phyloP scores from a whole-genome alignment of 2,797 vertebrate genomes.

The Poeciliopsis paucimaculata region DNA sequence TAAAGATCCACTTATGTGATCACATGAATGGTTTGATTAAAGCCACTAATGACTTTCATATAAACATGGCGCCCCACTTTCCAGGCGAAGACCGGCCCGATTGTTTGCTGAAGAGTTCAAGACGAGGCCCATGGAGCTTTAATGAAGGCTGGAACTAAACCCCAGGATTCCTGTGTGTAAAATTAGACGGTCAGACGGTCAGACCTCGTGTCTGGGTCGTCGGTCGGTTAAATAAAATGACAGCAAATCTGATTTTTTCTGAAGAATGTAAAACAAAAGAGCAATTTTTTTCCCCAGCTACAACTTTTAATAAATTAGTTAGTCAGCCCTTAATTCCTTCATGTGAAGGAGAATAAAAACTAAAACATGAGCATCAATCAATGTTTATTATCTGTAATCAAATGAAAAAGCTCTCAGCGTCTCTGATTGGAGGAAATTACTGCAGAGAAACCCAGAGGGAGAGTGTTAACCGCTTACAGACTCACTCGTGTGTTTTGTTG shows the following conservation, averaged over 20 bases:
- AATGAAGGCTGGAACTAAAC: conserved; percentile 58
- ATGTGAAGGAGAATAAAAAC: neutral
- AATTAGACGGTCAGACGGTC: conserved; percentile 46
- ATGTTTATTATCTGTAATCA: neutral
- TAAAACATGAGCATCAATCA: neutral
- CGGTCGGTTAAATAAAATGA: neutral
- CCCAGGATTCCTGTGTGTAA: conserved; percentile 46
- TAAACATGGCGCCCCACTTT: conserved; percentile 27
- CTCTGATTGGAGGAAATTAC: conserved; percentile 1
- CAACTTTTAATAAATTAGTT: neutral
- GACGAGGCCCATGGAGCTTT: conserved; percentile 30
- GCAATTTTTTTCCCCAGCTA: neutral
- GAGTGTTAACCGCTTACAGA: conserved; percentile 19
- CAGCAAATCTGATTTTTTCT: neutral
- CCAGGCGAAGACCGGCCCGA: conserved; percentile 23
- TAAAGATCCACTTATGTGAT: conserved; percentile 34
- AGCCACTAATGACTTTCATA: conserved; percentile 23
- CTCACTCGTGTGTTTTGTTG: neutral
- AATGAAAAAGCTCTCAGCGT: neutral
- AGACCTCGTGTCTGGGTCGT: neutral
- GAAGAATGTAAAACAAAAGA: neutral
- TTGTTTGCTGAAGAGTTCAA: conserved; percentile 31
- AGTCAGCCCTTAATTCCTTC: neutral
- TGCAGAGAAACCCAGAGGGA: neutral
- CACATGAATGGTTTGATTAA: conserved; percentile 36